These are phyloP conservation scores for Drosophila neutralis DNA, from an alignment of 2,888 invertebrate species.

Conservation along the genomic window DNA sequence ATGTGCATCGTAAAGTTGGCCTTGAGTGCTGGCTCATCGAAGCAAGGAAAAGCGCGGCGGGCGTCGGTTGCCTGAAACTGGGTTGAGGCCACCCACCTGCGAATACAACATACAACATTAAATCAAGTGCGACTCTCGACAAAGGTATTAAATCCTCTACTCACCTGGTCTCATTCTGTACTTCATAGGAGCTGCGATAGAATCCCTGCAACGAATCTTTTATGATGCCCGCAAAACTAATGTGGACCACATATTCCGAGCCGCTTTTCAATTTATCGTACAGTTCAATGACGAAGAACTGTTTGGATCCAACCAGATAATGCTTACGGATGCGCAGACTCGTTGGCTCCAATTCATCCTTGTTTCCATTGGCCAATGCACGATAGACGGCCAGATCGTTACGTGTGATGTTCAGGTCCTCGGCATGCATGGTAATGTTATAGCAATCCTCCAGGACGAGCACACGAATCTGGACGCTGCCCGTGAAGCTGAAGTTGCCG, in stretches of 20 bases:
- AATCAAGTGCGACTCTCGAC: not conserved
- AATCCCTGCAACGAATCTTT: conserved; percentile 92
- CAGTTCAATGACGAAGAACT: conserved; percentile 90
- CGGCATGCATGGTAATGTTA: conserved; percentile 91
- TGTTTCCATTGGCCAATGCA: conserved; percentile 28
- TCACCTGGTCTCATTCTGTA: conserved; percentile 89
- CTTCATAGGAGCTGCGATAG: conserved; percentile 92
- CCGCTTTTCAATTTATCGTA: conserved; percentile 86
- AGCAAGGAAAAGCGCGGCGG: conserved; percentile 93
- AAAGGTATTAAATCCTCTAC: not conserved
- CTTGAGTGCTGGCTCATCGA: conserved; percentile 94
- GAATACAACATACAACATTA: not conserved
- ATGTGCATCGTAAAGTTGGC: conserved; percentile 92
- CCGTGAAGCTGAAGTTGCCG: conserved; percentile 92
- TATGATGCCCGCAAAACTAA: conserved; percentile 90
- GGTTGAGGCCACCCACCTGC: conserved; percentile 92
- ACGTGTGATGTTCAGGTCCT: conserved; percentile 88
- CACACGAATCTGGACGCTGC: conserved; percentile 88
- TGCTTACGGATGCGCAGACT: conserved; percentile 83
- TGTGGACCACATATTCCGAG: conserved; percentile 88
- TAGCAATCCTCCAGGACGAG: conserved; percentile 86
- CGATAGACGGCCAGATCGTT: conserved; percentile 86
- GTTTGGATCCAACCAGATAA: conserved; percentile 87
- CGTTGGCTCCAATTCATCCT: conserved; percentile 32
- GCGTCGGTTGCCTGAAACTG: conserved; percentile 94